These are phyloP conservation scores for Trialeurodes vaporariorum DNA, from an alignment of 1,140 invertebrate genomes.

Conservation along the genomic window DNA sequence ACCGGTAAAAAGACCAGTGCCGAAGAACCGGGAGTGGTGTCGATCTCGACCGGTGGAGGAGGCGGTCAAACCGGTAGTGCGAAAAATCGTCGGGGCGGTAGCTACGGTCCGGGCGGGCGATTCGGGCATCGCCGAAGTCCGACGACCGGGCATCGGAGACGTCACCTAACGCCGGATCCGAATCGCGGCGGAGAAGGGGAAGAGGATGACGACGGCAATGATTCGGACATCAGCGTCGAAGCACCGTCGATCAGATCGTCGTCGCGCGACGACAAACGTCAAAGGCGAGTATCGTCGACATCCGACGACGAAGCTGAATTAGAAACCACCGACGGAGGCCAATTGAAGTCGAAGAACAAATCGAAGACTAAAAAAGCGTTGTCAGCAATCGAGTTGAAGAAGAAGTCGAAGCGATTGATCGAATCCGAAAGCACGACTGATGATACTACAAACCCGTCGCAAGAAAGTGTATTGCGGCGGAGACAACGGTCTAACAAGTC, in stretches of 20 bases:
- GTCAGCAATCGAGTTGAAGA: not conserved
- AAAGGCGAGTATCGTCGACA: not conserved
- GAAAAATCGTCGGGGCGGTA: not conserved
- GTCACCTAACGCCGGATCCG: not conserved
- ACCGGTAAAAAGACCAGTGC: not conserved
- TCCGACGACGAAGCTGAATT: not conserved
- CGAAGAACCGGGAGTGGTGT: not conserved
- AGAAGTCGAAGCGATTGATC: not conserved
- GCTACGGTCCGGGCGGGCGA: not conserved
- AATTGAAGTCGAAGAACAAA: not conserved
- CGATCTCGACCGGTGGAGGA: too few species aligned
- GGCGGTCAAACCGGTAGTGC: not conserved
- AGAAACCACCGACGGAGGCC: too few species aligned
- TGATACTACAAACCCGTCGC: not conserved
- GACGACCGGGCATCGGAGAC: not conserved
- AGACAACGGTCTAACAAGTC: not conserved
- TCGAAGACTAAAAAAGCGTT: not conserved
- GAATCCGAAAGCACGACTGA: conserved; percentile 2
- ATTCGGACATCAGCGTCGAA: not conserved
- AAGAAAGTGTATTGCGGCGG: not conserved
- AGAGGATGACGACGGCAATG: too few species aligned
- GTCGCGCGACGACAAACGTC: conserved; percentile 2
- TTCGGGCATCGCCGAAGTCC: not conserved
- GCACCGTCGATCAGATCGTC: not conserved
- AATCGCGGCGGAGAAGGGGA: not conserved